Evolutionary conservation across 2,797 vertebrate genomes (phyloP).

Genomic region (Paguma larvata): DNA sequence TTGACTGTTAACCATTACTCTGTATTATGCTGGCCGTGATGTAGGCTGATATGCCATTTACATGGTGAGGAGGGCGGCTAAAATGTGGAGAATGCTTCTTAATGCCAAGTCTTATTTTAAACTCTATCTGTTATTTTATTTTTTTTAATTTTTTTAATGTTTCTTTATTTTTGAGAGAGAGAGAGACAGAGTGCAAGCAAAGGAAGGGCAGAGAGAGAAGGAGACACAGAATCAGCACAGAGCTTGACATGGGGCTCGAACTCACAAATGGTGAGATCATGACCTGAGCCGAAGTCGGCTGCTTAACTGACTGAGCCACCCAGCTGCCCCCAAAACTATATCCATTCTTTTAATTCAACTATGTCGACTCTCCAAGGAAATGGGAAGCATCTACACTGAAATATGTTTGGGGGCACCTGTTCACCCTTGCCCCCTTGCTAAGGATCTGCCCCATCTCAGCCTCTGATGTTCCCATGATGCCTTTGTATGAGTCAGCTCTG

Average conservation of each 20-base stretch:
- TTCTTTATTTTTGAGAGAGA: no score
- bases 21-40: not conserved
- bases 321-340: not conserved
- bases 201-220: no score
- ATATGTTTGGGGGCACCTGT: not conserved
- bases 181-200: no score
- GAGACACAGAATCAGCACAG: no score
- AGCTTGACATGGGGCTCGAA: no score
- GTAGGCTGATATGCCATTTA: not conserved
- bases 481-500: not conserved
- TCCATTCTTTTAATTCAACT: conserved; percentile 23
- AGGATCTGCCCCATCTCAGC: not conserved
- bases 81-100: not conserved
- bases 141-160: no score
- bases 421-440: not conserved
- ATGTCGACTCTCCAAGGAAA: not conserved
- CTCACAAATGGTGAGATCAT: no score
- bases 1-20: not conserved
- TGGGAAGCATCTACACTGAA: not conserved
- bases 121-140: not conserved
- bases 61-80: not conserved
- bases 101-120: not conserved
- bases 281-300: no score
- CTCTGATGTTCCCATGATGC: not conserved
- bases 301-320: no score